Conservation (phyloP, 1,140 invertebrate species). For the Anagrus nilaparvatae region DNA sequence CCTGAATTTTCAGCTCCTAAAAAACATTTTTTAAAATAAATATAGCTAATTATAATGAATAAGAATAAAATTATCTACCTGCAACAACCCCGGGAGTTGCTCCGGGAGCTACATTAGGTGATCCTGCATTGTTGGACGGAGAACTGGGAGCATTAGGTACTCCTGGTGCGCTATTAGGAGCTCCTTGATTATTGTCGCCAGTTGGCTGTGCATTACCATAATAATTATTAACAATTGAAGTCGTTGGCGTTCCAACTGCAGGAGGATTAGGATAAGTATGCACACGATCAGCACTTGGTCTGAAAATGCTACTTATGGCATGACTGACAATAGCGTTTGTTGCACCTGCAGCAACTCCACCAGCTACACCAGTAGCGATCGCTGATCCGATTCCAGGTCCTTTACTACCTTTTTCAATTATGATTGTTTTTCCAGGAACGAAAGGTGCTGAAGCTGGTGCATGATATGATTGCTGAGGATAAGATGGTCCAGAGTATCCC, state of each 20-base stretch:
- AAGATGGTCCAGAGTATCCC: not conserved
- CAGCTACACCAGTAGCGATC: not conserved
- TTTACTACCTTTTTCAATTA: not conserved
- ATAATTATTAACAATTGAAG: conserved; percentile 1
- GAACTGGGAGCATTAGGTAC: too few relatives aligned
- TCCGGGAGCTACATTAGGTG: too few relatives aligned
- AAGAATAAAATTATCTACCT: too few relatives aligned
- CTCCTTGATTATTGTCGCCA: not conserved
- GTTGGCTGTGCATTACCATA: not conserved
- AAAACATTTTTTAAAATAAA: too few relatives aligned
- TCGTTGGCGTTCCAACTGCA: conserved; percentile 2
- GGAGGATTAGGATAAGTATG: conserved; percentile 4
- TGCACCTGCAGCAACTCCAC: conserved; percentile 1
- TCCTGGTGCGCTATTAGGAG: not conserved
- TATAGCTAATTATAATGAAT: too few relatives aligned
- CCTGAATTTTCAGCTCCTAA: too few relatives aligned
- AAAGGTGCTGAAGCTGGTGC: not conserved
- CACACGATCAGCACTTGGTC: not conserved
- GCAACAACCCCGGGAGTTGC: too few relatives aligned
- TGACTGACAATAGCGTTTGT: conserved; percentile 4
- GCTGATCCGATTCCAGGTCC: not conserved
- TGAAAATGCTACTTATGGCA: conserved; percentile 6
- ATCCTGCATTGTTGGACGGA: too few relatives aligned
- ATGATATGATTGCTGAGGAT: conserved; percentile 1
- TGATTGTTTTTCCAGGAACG: not conserved